Conservation (phyloP, 1,140 invertebrate genomes). For the Antheraea pernyi region DNA sequence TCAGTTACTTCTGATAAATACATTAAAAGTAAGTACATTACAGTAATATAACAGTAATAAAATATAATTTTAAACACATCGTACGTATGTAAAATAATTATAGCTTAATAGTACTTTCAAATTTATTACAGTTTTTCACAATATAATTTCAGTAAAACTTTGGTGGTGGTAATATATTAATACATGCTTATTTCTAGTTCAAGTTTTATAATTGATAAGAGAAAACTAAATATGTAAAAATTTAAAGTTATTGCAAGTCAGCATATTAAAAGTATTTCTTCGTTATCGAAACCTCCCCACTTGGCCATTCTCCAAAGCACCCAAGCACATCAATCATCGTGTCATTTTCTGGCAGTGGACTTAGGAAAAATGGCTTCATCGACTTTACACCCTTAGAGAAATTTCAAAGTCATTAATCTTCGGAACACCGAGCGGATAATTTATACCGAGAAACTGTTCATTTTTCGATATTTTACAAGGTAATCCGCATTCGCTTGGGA, state of each 20-base stretch:
- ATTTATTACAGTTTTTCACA: too few species aligned
- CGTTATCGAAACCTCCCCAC: conserved; percentile 26
- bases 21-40: too few species aligned
- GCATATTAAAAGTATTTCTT: conserved; percentile 13
- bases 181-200: too few species aligned
- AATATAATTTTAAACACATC: too few species aligned
- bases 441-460: conserved; percentile 38
- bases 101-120: too few species aligned
- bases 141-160: too few species aligned
- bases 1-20: too few species aligned
- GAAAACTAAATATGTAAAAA: neutral
- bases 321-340: conserved; percentile 51
- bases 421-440: conserved; percentile 40
- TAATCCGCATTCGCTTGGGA: conserved; percentile 1
- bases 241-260: neutral
- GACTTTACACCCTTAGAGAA: conserved; percentile 55
- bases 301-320: conserved; percentile 31
- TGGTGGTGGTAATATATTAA: too few species aligned
- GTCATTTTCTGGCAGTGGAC: conserved; percentile 60
- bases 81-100: too few species aligned
- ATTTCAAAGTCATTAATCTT: conserved; percentile 65
- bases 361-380: conserved; percentile 63
- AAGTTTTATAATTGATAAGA: neutral
- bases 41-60: too few species aligned
- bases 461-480: conserved; percentile 28